Base-by-base conservation (phyloP, 92 coral and sea anemone genomes). In the Hydrozoanthus gracilis region DNA sequence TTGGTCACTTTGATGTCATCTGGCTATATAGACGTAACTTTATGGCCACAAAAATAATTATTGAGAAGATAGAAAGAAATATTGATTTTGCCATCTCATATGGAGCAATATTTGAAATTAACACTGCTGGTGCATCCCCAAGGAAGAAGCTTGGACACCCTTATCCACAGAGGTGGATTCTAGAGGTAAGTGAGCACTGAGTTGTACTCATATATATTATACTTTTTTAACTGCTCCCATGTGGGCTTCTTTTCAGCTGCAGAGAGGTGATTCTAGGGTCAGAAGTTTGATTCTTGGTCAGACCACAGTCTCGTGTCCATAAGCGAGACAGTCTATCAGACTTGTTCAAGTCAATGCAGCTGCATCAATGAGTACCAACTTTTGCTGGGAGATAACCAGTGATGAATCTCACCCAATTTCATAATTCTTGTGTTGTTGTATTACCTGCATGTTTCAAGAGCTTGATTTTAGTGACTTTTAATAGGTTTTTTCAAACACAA, bases 61-160 rank as follows among this genome's bases (percentile, higher is more conserved):
- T 91, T 90, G 66, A 86, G 60, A 93, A 88, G 77, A 86, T 93
- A 76, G 87, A 73, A 11, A 88, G 95, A 72, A 93, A 93, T 66
- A 83, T 93, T 52, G 87, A 88, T 47, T 83, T 68, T 47, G 94
- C 90, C 16, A 79, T 91, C 7, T 86, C 93, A 35, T 93, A 91
- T 79, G 95, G 94, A 61, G 95, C 95, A 27, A 74, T 93, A 71
- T 93, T 93, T 91, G 95, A 93, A 86, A 87, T 93, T 7, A 93
- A 88, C 72, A 91, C 94, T 5, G 73, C 90, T 75, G 90, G 92
- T 51, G 90, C 92, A 52, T 89, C 94, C 0, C 85, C 69, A 9
- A 86, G 54, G 61, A 89, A 82, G 78, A 88, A 88, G 7, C 73
- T 83, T 12, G 88, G 90, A n/a, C 82, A 70, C 39, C 95, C 95